Evolutionary conservation across 2,888 invertebrate genomes (phyloP).

Genomic region (Aleiodes alternator): DNA sequence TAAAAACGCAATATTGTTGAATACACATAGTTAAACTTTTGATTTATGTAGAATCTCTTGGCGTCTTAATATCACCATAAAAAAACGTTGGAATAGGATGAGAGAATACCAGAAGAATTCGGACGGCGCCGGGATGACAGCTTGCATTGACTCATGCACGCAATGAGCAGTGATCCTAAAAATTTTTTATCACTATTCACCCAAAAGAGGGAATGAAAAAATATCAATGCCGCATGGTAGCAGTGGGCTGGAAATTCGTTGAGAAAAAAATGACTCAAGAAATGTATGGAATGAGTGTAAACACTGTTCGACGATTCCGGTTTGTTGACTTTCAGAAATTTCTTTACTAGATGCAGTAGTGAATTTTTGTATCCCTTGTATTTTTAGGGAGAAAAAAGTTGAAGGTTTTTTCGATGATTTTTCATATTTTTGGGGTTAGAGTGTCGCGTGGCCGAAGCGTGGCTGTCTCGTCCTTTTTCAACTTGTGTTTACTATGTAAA

Average conservation of each 20-base stretch:
- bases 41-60: constrained; percentile 24
- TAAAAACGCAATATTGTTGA: too few species aligned
- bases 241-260: constrained; percentile 12
- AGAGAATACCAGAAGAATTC: constrained; percentile 28
- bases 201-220: constrained; percentile 3
- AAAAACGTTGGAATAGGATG: constrained; percentile 31
- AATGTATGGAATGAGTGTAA: constrained; percentile 36
- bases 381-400: constrained; percentile 23
- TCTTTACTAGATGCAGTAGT: neutral
- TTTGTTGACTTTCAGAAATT: constrained; percentile 30
- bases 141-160: constrained; percentile 36
- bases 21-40: too few species aligned
- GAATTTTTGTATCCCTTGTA: constrained; percentile 1
- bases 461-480: constrained; percentile 60
- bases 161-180: constrained; percentile 20
- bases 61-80: constrained; percentile 24
- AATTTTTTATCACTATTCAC: constrained; percentile 15
- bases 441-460: constrained; percentile 72
- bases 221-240: constrained; percentile 5
- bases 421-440: constrained; percentile 43
- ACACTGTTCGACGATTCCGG: constrained; percentile 20
- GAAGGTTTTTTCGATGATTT: constrained; percentile 20
- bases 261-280: constrained; percentile 6
- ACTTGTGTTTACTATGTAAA: constrained; percentile 50
- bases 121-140: constrained; percentile 20